Base-by-base conservation (phyloP, 2,888 invertebrate species). In the Julus scanicus region DNA sequence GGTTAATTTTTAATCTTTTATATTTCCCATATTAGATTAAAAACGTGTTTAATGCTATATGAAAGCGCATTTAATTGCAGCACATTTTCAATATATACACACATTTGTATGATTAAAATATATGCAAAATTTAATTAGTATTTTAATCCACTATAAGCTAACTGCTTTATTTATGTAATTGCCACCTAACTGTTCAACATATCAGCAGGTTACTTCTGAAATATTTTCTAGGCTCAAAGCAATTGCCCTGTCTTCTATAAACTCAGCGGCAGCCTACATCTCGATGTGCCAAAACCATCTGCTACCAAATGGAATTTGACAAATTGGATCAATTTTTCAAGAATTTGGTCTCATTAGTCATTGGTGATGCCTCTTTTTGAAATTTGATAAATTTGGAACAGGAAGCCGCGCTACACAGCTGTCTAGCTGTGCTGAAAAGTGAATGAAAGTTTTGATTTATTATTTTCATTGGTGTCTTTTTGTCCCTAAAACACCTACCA, bases 391-490 rank as follows among this genome's bases (percentile, higher is more conserved):
- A 63, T 63, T 63, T n/a, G 17, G 11, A 2, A 63, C 63, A 63
- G 15, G 63, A 63, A 63, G 63, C 63, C n/a, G n/a, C 63, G n/a
- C 63, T 63, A 17, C 63, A 57, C 63, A 63, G 63, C 63, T 63
- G 53, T 53, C 15, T 53, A n/a, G 3, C 6, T 63, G 63, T 63
- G 63, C 63, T n/a, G 63, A 63, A 44, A 63, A 63, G 63, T 63
- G n/a, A 63, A 63, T 63, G 63, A 63, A 63, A 63, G n/a, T 63
- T 63, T n/a, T 63, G 63, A 63, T 63, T 63, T 63, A 63, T 63
- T 17, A 17, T 63, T 63, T 63, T 17, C 17, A 63, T 5, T n/a
- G n/a, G 5, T 6, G 17, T 63, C n/a, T 63, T n/a, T n/a, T 63
- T n/a, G 17, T n/a, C n/a, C 11, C 53, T 53, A 4, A 53, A 63